Percentiles rank a stretch among this genome's conserved stretches.
phyloP scores from a whole-genome alignment of 2,113 vertebrate species.

The Odobenus rosmarus region DNA sequence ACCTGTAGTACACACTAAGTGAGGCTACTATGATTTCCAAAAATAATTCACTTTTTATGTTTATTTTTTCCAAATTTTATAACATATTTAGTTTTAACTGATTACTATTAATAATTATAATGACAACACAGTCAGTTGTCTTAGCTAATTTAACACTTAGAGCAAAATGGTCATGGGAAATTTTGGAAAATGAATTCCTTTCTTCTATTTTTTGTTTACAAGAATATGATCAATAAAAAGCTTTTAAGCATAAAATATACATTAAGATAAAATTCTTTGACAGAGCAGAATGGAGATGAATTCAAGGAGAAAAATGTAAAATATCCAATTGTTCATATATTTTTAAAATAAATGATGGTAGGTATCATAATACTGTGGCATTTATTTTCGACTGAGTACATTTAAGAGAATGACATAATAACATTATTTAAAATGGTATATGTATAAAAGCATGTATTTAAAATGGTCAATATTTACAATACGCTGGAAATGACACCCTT shows the following conservation, averaged over 20 bases:
- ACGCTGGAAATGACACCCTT: not conserved
- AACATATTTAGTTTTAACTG: not conserved
- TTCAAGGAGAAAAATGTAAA: constrained; percentile 55
- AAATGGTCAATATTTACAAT: constrained; percentile 7
- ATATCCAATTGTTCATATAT: not conserved
- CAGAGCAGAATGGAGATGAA: constrained; percentile 11
- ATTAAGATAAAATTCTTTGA: constrained; percentile 63
- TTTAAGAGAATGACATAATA: not conserved
- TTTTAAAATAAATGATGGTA: constrained; percentile 34
- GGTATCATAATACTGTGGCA: not conserved
- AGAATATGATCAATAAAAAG: constrained; percentile 59
- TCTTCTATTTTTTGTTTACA: constrained; percentile 21
- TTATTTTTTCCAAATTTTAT: not conserved
- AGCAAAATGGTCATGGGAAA: constrained; percentile 24
- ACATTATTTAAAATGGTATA: not conserved
- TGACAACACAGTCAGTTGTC: not conserved
- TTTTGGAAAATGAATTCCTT: constrained; percentile 39
- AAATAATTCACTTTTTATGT: constrained; percentile 18
- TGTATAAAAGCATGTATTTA: not conserved
- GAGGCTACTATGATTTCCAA: not conserved
- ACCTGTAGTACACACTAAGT: not conserved
- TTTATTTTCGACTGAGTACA: constrained; percentile 23
- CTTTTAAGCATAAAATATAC: constrained; percentile 69
- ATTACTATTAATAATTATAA: constrained; percentile 27
- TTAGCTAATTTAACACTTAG: constrained; percentile 28